Evolutionary conservation across 2,797 vertebrate genomes (phyloP).

Genomic region (Phyllotis vaccarum): DNA sequence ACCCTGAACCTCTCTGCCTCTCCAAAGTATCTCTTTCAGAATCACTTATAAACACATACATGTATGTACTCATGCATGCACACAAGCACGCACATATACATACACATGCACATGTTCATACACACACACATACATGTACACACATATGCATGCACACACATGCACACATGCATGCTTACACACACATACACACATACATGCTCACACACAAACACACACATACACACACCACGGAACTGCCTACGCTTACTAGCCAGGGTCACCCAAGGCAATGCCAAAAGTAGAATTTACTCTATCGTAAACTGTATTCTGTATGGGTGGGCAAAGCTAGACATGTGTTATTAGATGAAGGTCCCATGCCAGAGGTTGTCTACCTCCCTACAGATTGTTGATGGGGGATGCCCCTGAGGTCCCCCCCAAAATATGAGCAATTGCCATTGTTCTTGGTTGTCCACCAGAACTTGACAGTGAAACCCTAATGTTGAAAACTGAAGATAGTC

Average conservation of each 20-base stretch:
- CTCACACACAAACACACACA: neutral
- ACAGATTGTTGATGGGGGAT: neutral
- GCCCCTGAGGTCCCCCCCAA: neutral
- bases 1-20: neutral
- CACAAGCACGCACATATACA: slow-evolving; percentile 13
- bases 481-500: neutral
- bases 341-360: neutral
- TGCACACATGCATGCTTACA: too few species aligned
- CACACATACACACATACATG: neutral
- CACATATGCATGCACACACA: neutral
- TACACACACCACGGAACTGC: neutral
- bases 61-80: too few species aligned
- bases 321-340: neutral
- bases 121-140: neutral
- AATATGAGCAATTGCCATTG: neutral
- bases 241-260: neutral
- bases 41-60: neutral
- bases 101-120: neutral
- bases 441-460: neutral
- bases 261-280: neutral
- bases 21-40: slow-evolving; percentile 22
- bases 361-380: neutral
- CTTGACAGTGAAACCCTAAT: neutral
- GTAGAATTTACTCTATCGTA: neutral
- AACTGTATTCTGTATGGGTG: neutral